Conservation (phyloP, 1,140 invertebrate species). For the Drosophila ironensis region DNA sequence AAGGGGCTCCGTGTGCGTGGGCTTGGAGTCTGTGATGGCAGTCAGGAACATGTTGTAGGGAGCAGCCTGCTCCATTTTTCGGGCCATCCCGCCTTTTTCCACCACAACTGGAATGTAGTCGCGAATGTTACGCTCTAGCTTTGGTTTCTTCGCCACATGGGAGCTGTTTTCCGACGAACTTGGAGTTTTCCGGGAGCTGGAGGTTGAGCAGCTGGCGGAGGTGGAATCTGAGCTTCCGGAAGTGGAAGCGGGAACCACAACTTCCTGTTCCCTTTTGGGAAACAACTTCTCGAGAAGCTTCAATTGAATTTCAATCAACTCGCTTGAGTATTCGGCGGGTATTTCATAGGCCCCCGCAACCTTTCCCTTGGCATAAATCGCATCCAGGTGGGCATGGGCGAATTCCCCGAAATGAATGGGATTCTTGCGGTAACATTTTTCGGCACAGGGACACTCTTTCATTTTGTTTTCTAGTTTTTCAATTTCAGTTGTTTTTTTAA, state of each 20-base stretch:
- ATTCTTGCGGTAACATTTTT: constrained; percentile 91
- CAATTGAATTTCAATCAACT: constrained; percentile 83
- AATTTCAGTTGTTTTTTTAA: no score
- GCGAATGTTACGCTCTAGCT: constrained; percentile 68
- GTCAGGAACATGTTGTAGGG: constrained; percentile 93
- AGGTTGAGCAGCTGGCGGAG: constrained; percentile 3
- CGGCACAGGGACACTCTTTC: constrained; percentile 86
- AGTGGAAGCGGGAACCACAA: background rate
- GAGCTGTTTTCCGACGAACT: constrained; percentile 40
- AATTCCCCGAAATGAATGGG: constrained; percentile 91
- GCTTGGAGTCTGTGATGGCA: constrained; percentile 85
- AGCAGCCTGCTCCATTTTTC: constrained; percentile 86
- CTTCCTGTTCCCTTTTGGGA: constrained; percentile 28
- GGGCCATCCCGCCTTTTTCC: constrained; percentile 84
- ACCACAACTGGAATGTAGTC: constrained; percentile 83
- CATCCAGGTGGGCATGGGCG: constrained; percentile 88
- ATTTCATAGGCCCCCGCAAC: constrained; percentile 80
- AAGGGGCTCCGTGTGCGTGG: constrained; percentile 86
- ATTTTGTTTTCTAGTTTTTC: no score
- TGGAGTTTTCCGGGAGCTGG: background rate
- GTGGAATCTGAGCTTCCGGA: background rate
- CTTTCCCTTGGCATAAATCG: constrained; percentile 80
- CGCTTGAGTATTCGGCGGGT: constrained; percentile 81
- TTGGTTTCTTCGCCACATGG: constrained; percentile 69
- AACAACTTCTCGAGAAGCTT: constrained; percentile 81